phyloP scores from a whole-genome alignment of 2,888 invertebrate species.

The Orchesellides sinensis region DNA sequence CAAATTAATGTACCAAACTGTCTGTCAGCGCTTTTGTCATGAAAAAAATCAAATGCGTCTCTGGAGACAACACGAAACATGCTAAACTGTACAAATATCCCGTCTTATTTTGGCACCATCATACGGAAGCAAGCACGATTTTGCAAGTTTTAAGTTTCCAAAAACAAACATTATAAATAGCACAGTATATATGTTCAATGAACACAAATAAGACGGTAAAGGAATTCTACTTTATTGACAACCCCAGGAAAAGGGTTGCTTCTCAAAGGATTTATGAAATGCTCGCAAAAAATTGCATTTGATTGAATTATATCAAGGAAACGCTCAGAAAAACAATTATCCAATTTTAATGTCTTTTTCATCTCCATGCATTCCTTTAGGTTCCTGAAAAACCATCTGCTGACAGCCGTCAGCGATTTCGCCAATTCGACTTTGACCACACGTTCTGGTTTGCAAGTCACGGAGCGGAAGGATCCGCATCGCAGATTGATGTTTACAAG shows the following conservation, averaged over 20 bases:
- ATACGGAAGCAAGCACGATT: conserved; percentile 1
- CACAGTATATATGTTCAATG: background rate
- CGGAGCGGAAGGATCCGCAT: conserved; percentile 17
- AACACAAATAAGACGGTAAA: background rate
- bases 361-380: conserved; percentile 16
- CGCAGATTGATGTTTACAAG: conserved; percentile 81
- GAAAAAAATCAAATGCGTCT: background rate
- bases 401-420: conserved; percentile 71
- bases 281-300: background rate
- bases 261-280: background rate
- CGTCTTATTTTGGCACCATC: background rate
- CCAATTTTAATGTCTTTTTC: background rate
- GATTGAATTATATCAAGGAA: background rate
- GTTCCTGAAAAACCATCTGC: conserved; percentile 73
- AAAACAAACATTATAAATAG: background rate
- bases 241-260: background rate
- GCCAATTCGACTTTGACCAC: conserved; percentile 73
- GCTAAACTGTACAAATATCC: background rate
- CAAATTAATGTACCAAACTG: no score
- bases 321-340: background rate
- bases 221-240: background rate
- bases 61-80: background rate
- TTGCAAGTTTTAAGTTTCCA: background rate
- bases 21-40: no score
- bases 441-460: conserved; percentile 69